Percentiles rank a stretch among this genome's conserved stretches.
Evolutionary conservation across 2,888 invertebrate species (phyloP).

Genomic region (Clunio marinus): DNA sequence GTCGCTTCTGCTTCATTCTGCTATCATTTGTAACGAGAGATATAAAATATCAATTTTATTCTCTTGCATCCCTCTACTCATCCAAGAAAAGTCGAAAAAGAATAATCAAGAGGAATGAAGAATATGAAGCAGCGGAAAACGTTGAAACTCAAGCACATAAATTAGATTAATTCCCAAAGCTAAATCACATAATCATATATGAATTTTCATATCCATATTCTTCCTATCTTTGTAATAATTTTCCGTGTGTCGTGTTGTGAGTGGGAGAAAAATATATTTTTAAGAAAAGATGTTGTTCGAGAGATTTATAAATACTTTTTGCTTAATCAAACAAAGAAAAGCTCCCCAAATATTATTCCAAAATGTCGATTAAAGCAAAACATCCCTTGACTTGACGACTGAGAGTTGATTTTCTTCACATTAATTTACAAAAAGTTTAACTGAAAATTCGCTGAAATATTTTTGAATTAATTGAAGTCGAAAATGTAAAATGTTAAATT

Average conservation of each 20-base stretch:
- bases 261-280: too few relatives aligned
- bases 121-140: background rate
- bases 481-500: too few relatives aligned
- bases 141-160: background rate
- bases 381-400: too few relatives aligned
- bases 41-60: background rate
- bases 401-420: too few relatives aligned
- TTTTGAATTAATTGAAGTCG: too few relatives aligned
- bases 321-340: too few relatives aligned
- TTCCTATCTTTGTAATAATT: background rate
- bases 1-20: background rate
- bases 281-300: too few relatives aligned
- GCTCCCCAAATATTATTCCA: too few relatives aligned
- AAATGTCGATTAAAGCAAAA: too few relatives aligned
- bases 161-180: slow-evolving; percentile 21
- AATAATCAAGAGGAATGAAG: background rate
- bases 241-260: background rate
- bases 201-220: background rate
- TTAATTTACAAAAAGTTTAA: too few relatives aligned
- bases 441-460: too few relatives aligned
- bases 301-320: too few relatives aligned
- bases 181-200: slow-evolving; percentile 8
- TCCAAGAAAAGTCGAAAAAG: background rate
- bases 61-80: background rate
- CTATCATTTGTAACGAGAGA: background rate